Evolutionary conservation across 1,140 invertebrate genomes (phyloP), one percentile per base, ranked within the genome.

Genomic region (Globodera rostochiensis): DNA sequence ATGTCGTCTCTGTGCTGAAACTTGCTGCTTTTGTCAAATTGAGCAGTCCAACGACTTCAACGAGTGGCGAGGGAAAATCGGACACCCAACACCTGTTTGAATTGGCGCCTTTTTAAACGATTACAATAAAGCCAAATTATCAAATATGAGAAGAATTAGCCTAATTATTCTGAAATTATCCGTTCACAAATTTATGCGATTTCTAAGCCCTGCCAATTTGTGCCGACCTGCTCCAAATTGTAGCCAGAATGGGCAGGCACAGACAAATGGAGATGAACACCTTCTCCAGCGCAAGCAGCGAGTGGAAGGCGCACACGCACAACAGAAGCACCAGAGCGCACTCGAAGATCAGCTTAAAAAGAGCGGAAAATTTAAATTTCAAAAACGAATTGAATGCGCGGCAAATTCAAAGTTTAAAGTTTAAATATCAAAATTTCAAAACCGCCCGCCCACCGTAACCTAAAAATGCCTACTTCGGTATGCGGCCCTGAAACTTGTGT

Each of bases 301-400:
- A 90, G 67, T 90, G 83, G 79, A 89, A 89, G n/a, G 87, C 82
- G 69, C 86, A 89, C 49, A 85, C 82, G 6, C 86, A 86, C 25
- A 89, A 74, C 11, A 89, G 76, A n/a, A 88, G 74, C 36, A 90
- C 67, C 11, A 88, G 74, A 47, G 85, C 74, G 49, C 88, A 84
- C 66, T 90, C 88, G 75, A 90, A 89, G 47, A 89, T 77, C 21
- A 83, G 75, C 86, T 87, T 50, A 85, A 85, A 53, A 11, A 13
- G 36, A 36, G 25, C 25, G 36, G 36, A 4, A 71, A 64, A 53
- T 9, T 53, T 11, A 53, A 53, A 11, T 53, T 53, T 53, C 53
- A 53, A 53, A 53, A 25, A 21, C 0, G 19, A 19, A 73, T 70
- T 64, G 57, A 60, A 53, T 60, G 8, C 9, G 21, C 19, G 6